Percentiles rank a stretch among this genome's conserved stretches.
Conservation (phyloP, 1,140 invertebrate genomes). For the Psix sp. region DNA sequence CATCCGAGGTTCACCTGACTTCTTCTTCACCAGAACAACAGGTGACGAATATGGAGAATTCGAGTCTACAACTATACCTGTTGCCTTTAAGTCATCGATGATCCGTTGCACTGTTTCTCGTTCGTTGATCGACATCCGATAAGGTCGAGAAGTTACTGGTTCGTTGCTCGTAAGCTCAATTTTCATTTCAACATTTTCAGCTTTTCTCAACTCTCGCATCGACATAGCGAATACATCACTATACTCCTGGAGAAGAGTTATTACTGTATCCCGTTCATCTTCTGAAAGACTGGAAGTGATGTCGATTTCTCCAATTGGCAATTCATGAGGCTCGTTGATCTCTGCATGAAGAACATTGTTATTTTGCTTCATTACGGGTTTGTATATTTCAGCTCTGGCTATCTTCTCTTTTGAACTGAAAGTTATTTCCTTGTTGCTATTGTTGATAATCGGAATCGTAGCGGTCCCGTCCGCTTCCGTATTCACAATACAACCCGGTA, state of each 20-base stretch:
- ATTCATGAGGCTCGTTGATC: background rate
- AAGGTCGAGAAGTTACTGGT: slow-evolving; percentile 62
- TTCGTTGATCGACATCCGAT: slow-evolving; percentile 55
- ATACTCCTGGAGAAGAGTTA: slow-evolving; percentile 2
- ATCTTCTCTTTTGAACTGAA: slow-evolving; percentile 4
- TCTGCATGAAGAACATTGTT: background rate
- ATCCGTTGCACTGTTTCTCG: slow-evolving; percentile 60
- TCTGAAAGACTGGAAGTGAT: background rate
- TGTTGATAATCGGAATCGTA: slow-evolving; percentile 10
- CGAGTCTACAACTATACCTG: slow-evolving; percentile 68
- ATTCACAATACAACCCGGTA: slow-evolving; percentile 7
- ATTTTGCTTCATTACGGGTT: too few species aligned
- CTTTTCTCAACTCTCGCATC: slow-evolving; percentile 11
- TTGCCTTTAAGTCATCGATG: slow-evolving; percentile 63
- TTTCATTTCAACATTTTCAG: slow-evolving; percentile 53
- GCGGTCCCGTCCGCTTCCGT: background rate
- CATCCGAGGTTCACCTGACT: slow-evolving; percentile 65
- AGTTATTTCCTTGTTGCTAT: background rate
- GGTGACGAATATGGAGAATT: slow-evolving; percentile 57
- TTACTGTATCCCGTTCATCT: background rate
- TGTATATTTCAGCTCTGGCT: background rate
- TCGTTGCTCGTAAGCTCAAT: slow-evolving; percentile 60
- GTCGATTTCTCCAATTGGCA: background rate
- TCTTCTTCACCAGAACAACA: slow-evolving; percentile 74
- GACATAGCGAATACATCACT: slow-evolving; percentile 7